Conservation (phyloP, 2,113 vertebrate species). For the Ancistrus triradiatus region DNA sequence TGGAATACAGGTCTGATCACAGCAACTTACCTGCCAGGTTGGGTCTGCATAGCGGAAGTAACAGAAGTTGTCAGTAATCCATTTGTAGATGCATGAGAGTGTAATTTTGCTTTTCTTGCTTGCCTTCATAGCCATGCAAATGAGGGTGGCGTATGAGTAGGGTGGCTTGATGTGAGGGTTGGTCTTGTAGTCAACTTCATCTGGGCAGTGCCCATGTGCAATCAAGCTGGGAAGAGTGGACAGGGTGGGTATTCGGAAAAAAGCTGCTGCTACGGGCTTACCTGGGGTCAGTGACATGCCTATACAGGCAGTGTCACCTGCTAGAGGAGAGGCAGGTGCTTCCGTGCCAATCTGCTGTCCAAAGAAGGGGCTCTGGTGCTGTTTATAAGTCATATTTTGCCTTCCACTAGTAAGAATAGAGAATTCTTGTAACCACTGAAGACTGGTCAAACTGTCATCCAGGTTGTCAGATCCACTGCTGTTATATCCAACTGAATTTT, state of each 20-base stretch:
- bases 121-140: constrained; percentile 96
- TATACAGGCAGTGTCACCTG: constrained; percentile 82
- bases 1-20: not conserved
- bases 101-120: constrained; percentile 88
- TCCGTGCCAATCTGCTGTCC: constrained; percentile 63
- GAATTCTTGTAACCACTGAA: constrained; percentile 94
- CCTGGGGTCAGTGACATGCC: constrained; percentile 82
- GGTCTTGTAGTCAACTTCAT: constrained; percentile 86
- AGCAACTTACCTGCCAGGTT: constrained; percentile 85
- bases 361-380: constrained; percentile 63
- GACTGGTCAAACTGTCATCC: constrained; percentile 92
- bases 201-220: constrained; percentile 71
- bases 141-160: constrained; percentile 90
- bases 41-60: constrained; percentile 90
- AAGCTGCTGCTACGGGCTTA: constrained; percentile 81
- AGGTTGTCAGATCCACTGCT: constrained; percentile 63
- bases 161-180: constrained; percentile 84
- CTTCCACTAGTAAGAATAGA: constrained; percentile 74
- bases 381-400: constrained; percentile 55
- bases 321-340: constrained; percentile 80
- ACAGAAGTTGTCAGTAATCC: constrained; percentile 97
- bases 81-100: constrained; percentile 90
- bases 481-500: not conserved
- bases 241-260: constrained; percentile 59
- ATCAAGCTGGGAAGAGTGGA: constrained; percentile 54